Conservation (phyloP, 2,113 vertebrate genomes). For the Ascaphus truei region DNA sequence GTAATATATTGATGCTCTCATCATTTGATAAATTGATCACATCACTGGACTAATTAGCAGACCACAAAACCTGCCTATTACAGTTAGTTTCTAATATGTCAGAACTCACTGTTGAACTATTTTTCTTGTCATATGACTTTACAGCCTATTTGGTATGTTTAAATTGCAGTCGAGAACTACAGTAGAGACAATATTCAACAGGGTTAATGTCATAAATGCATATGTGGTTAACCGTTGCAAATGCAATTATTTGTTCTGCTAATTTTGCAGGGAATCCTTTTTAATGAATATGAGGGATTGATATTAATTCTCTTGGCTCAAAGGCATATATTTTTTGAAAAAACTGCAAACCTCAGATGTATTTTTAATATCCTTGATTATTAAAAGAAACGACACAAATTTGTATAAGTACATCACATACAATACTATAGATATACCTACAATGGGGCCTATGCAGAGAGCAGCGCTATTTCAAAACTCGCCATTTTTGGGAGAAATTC, state of each 20-base stretch:
- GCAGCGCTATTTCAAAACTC: too few species aligned
- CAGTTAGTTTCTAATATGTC: slow-evolving; percentile 58
- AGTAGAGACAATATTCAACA: slow-evolving; percentile 22
- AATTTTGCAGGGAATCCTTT: background rate
- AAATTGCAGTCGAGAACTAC: background rate
- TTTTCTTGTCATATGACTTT: slow-evolving; percentile 45
- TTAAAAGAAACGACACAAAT: too few species aligned
- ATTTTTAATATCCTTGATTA: too few species aligned
- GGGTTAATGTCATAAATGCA: background rate
- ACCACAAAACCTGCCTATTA: slow-evolving; percentile 57
- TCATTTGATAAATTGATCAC: slow-evolving; percentile 66
- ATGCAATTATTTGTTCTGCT: background rate
- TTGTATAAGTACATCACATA: background rate
- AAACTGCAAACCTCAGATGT: background rate
- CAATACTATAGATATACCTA: too few species aligned
- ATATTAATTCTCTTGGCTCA: background rate
- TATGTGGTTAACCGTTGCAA: background rate
- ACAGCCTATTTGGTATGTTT: slow-evolving; percentile 32
- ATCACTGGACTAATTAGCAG: slow-evolving; percentile 66
- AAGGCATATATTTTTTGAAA: background rate
- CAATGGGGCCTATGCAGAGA: too few species aligned
- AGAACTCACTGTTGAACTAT: slow-evolving; percentile 41
- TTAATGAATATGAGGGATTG: background rate
- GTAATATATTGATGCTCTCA: slow-evolving; percentile 66
- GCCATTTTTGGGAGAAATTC: too few species aligned